These are phyloP conservation scores for Danio tinwini DNA, from an alignment of 2,797 vertebrate genomes.

Conservation along the genomic window DNA sequence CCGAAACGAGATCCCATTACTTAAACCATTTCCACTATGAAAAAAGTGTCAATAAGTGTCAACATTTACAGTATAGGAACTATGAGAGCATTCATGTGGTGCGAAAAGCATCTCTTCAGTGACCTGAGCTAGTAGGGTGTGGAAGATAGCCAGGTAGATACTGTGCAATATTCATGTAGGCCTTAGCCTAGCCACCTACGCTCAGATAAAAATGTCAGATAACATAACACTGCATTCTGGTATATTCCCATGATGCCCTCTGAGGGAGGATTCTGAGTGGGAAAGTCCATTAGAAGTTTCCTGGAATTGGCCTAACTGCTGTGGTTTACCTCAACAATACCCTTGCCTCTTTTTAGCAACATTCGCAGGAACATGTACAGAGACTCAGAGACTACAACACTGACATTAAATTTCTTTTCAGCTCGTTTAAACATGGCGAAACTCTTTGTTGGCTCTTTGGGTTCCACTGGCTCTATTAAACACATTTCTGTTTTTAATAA, in stretches of 20 bases:
- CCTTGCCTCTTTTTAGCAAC: background rate
- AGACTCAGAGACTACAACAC: background rate
- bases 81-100: too few relatives aligned
- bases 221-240: background rate
- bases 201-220: too few relatives aligned
- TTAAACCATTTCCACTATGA: too few relatives aligned
- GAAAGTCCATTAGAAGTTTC: constrained; percentile 19
- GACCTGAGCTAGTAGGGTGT: too few relatives aligned
- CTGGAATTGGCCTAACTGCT: constrained; percentile 4
- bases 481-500: constrained; percentile 12
- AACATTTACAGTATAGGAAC: too few relatives aligned
- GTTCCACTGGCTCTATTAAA: background rate
- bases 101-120: too few relatives aligned
- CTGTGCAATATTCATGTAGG: too few relatives aligned
- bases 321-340: constrained; percentile 26
- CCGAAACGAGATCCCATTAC: too few relatives aligned
- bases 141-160: too few relatives aligned
- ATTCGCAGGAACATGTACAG: background rate
- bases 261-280: background rate
- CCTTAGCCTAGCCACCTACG: too few relatives aligned
- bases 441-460: background rate
- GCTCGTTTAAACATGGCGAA: background rate
- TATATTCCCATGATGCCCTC: background rate
- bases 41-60: too few relatives aligned
- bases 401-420: background rate